Conservation (phyloP, 2,797 vertebrate species). For the Myiotriccus ornatus region DNA sequence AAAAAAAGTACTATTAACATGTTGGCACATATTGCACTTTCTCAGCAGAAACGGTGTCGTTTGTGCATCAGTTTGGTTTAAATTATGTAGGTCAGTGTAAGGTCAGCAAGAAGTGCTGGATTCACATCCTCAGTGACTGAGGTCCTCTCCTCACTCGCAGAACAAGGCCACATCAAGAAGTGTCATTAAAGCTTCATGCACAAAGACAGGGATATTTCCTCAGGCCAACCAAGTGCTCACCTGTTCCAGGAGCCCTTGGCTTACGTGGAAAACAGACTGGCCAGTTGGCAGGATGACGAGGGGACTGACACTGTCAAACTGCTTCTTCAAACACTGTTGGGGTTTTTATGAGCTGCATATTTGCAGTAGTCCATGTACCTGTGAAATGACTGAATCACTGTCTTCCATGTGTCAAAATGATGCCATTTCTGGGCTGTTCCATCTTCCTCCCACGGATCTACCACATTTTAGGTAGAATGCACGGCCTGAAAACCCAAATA, state of each 20-base stretch:
- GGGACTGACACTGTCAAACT: neutral
- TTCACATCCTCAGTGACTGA: neutral
- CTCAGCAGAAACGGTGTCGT: constrained; percentile 31
- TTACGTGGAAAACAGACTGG: neutral
- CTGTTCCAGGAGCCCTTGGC: neutral
- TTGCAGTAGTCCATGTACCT: constrained; percentile 54
- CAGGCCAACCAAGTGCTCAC: neutral
- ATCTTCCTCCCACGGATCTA: constrained; percentile 37
- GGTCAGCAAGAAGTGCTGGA: constrained; percentile 25
- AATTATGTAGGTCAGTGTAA: neutral
- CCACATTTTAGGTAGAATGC: neutral
- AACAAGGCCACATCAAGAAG: neutral
- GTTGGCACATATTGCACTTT: neutral
- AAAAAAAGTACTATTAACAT: neutral
- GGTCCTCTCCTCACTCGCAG: neutral
- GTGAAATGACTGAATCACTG: constrained; percentile 61
- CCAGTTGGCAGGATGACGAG: neutral
- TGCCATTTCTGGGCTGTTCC: constrained; percentile 48
- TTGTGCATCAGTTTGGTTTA: neutral
- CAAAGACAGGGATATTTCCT: neutral
- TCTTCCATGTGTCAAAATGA: constrained; percentile 43
- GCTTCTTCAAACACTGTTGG: neutral
- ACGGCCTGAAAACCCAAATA: constrained; percentile 56
- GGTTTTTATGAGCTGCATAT: neutral
- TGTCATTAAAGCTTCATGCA: neutral